Base-by-base conservation (phyloP, 2,113 vertebrate genomes). In the Pelecanoides urinatrix region DNA sequence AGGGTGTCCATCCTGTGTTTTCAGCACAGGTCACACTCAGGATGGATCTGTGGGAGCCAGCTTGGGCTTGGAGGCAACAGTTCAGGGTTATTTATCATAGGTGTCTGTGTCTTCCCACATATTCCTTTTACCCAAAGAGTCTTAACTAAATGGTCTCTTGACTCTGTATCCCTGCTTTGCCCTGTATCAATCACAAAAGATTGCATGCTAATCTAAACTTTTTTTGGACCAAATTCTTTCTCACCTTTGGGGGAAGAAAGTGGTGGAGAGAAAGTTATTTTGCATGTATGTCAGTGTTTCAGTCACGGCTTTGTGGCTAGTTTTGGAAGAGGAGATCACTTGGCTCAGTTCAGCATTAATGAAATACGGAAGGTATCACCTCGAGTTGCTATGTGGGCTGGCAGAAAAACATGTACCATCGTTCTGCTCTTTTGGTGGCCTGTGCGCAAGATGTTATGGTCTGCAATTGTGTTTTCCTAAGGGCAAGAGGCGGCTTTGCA, bases 391-490 rank as follows among this genome's bases (percentile, higher is more conserved):
- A 1, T 72, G 68, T 82, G 84, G 40, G 21, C 65, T 95, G 95
- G 56, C 86, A 89, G 58, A 58, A 79, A 58, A 92, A 47, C 34
- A 5, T 2, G 34, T 62, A 1, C 42, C 26, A 29, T 90, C 13
- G 1, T 82, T 87, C 49, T 88, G 49, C 45, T 92, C 42, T 78
- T 91, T 75, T 66, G 61, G 70, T 95, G 92, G 70, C 86, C 84
- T 90, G n/a, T 11, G 2, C 73, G 80, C 67, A 82, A 65, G 84
- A 55, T 9, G 10, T 76, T 68, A 26, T 1, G 11, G 42, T 72
- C 80, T 76, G 30, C 4, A 7, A 16, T 34, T 76, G 50, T 44
- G 2, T 87, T 92, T 88, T 94, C 58, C 7, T 10, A 65, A 65
- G 40, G 45, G 34, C 10, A 22, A 68, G 68, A 65, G 47, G 15